Base-by-base conservation (phyloP, 2,888 invertebrate species). In the Macaria notata region DNA sequence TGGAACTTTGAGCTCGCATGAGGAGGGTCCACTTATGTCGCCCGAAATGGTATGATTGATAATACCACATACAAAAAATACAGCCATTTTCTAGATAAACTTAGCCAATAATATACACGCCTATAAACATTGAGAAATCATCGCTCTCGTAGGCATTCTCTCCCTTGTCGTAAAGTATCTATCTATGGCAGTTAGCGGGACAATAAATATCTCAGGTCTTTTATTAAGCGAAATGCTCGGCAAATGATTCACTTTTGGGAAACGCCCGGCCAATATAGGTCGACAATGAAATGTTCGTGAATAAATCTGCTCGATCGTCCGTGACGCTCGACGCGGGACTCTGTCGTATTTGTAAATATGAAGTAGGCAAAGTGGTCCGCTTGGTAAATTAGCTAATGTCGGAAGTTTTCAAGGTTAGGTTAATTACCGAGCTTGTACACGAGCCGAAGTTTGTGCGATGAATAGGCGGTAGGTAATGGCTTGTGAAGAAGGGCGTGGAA, bases 21-120 rank as follows among this genome's bases (percentile, higher is more conserved):
- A 88, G 84, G 86, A 90, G 89, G 90, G 91, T 88, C 86, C 88
- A 87, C 88, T 90, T 89, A 87, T 89, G 89, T 88, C 88, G 83
- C 78, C 71, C 78, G 79, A 79, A 83, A 85, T 83, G 76, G 78
- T 86, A 89, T 91, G 91, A 90, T 91, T 89, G 89, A 91, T 90
- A 87, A 86, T 85, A 79, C 75, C 78, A 75, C 75, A 73, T 75
- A 68, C 84, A 88, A 88, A 88, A 59, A 89, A 88, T 86, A 86
- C 75, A 72, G 75, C 72, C 76, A 79, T 79, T 79, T 81, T 82
- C 76, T 78, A 73, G 72, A 73, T 66, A 71, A 75, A 73, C 71
- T 66, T 69, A 69, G 59, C 69, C 64, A 65, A 69, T 76, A 67
- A 75, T 73, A 69, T 70, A 68, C 65, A 51, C 45, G 43, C 46